Evolutionary conservation across 2,113 vertebrate species (phyloP), one percentile per base, ranked within the genome.

Genomic region (Mormoops blainvillei): DNA sequence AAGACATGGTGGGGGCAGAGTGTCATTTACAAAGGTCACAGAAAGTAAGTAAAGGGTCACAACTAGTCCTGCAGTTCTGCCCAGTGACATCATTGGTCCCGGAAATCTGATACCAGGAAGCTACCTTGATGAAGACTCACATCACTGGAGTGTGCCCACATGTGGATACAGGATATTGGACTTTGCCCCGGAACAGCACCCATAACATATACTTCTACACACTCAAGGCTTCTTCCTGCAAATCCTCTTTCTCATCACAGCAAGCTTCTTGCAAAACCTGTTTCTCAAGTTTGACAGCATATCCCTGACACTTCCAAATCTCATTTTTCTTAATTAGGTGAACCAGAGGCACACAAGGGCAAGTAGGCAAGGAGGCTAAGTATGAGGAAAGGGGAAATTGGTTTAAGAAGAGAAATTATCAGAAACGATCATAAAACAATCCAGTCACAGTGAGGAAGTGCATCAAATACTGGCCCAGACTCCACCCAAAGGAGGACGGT

Each of bases 181-280:
- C 94, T 70, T 71, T 50, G 38, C 31, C 78, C 74, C 0, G 0
- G 41, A 38, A 14, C 0, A 0, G n/a, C 50, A 65, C 50, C 58
- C 0, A 0, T 36, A 74, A 78, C 90, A 76, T 13, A n/a, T 48
- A 58, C 74, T 94, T 89, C 70, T 18, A 43, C 0, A 3, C 14
- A 10, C 38, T 26, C 31, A 28, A 38, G 31, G 3, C 48, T 22
- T 41, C 45, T 78, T 58, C 81, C 71, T 56, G 19, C 16, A 74
- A 89, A 71, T 36, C 65, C 91, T 67, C 38, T 52, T 94, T 78
- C 74, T 87, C 16, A 31, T 56, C 14, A 2, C 7, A 28, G 38
- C 80, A 13, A 71, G 63, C 67, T 94, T 95, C 94, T 83, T 38
- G 82, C 24, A 67, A 73, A 97, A 92, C 97, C 87, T 52, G 97